Conservation (phyloP, 2,888 invertebrate genomes). For the Caenorhabditis virilis region DNA sequence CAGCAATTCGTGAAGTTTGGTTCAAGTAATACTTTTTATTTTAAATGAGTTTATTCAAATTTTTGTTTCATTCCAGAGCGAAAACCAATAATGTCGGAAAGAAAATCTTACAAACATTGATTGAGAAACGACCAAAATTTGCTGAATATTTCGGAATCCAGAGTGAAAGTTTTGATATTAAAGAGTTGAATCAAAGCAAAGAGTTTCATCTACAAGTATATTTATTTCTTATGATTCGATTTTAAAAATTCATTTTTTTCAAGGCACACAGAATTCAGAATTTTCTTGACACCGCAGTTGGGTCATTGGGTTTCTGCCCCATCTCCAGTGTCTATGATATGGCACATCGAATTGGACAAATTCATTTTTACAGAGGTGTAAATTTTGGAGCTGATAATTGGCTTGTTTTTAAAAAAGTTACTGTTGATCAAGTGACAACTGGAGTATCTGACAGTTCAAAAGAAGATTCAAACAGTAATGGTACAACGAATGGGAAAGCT, state of each 20-base stretch:
- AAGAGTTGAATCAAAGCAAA: slow-evolving; percentile 53
- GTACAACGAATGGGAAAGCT: slow-evolving; percentile 28
- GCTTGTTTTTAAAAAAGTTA: slow-evolving; percentile 63
- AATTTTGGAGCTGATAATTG: slow-evolving; percentile 64
- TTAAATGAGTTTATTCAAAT: background rate
- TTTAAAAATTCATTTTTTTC: background rate
- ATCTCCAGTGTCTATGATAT: slow-evolving; percentile 60
- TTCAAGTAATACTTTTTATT: slow-evolving; percentile 38
- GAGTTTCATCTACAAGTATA: slow-evolving; percentile 58
- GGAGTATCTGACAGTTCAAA: slow-evolving; percentile 33
- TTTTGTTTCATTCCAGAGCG: slow-evolving; percentile 48
- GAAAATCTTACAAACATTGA: slow-evolving; percentile 58
- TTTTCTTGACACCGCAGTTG: slow-evolving; percentile 60
- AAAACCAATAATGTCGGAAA: slow-evolving; percentile 59
- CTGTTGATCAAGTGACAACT: slow-evolving; percentile 58
- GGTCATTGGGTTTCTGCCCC: slow-evolving; percentile 61
- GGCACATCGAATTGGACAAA: slow-evolving; percentile 62
- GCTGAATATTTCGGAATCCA: slow-evolving; percentile 64
- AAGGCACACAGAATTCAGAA: slow-evolving; percentile 62
- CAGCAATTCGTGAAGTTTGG: slow-evolving; percentile 59
- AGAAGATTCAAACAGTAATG: slow-evolving; percentile 32
- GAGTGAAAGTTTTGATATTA: slow-evolving; percentile 52
- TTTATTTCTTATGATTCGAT: background rate
- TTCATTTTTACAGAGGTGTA: slow-evolving; percentile 63
- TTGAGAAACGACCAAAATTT: slow-evolving; percentile 61